Evolutionary conservation across 2,888 invertebrate species (phyloP).

Genomic region (Pseudococcus jackbeardsleyi): DNA sequence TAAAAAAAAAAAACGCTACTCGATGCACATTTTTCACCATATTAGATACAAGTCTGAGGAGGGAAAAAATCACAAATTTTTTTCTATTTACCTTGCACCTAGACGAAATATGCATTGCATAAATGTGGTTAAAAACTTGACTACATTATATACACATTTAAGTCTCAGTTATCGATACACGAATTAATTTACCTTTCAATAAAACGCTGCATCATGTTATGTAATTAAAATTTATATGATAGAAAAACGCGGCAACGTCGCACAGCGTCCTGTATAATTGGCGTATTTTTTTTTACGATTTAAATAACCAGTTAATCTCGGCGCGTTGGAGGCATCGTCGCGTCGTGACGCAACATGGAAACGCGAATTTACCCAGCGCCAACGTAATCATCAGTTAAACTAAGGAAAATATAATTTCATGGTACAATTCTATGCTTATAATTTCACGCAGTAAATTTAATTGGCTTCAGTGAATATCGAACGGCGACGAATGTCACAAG

Average conservation of each 20-base stretch:
- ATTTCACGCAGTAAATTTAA: slow-evolving; percentile 51
- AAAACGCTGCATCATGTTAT: slow-evolving; percentile 46
- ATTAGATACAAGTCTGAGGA: background rate
- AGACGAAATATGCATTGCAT: background rate
- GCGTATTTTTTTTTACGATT: slow-evolving; percentile 48
- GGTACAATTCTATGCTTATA: slow-evolving; percentile 47
- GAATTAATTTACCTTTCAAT: slow-evolving; percentile 45
- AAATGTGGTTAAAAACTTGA: background rate
- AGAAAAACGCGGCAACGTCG: slow-evolving; percentile 49
- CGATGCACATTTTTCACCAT: background rate
- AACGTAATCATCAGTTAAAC: slow-evolving; percentile 52
- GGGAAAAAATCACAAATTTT: background rate
- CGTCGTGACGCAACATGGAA: slow-evolving; percentile 48
- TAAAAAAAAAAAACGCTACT: background rate
- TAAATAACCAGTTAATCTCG: slow-evolving; percentile 53
- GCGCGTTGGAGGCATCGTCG: slow-evolving; percentile 47
- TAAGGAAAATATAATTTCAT: slow-evolving; percentile 54
- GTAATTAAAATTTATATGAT: slow-evolving; percentile 55
- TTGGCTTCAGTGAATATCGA: slow-evolving; percentile 54
- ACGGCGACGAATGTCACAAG: slow-evolving; percentile 49
- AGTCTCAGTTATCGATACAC: slow-evolving; percentile 2
- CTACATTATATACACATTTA: slow-evolving; percentile 11
- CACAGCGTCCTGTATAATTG: slow-evolving; percentile 35
- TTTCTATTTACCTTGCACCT: background rate
- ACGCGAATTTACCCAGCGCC: slow-evolving; percentile 42